phyloP scores from a whole-genome alignment of 2,797 vertebrate species.

The Potorous gilbertii region DNA sequence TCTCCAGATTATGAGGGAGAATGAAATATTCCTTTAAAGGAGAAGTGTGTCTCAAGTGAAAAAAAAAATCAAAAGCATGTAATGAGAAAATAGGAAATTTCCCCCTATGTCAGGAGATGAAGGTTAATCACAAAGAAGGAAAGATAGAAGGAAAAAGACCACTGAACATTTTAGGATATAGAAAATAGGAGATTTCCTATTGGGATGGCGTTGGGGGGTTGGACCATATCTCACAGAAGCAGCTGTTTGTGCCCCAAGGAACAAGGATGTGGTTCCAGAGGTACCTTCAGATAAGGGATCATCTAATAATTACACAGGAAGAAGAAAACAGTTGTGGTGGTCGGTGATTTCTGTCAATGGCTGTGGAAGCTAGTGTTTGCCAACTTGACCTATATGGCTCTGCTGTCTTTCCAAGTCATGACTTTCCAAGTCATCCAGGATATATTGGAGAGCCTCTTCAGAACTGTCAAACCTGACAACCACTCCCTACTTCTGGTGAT shows the following conservation, averaged over 20 bases:
- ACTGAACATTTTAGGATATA: background rate
- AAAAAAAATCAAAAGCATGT: background rate
- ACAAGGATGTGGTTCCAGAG: background rate
- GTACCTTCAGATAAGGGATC: background rate
- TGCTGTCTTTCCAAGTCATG: background rate
- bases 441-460: background rate
- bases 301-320: background rate
- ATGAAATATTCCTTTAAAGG: background rate
- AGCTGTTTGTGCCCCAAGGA: background rate
- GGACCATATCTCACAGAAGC: background rate
- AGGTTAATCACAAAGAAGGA: background rate
- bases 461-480: background rate
- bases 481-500: background rate
- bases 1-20: background rate
- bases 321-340: background rate
- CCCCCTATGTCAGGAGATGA: background rate
- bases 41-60: background rate
- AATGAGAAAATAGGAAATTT: background rate
- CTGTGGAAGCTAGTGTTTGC: background rate
- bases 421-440: background rate
- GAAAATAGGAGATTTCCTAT: background rate
- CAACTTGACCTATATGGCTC: background rate
- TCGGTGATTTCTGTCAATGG: background rate
- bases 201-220: background rate
- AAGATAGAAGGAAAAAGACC: background rate